Percentiles rank a stretch among this genome's conserved stretches.
Conservation (phyloP, 2,888 invertebrate genomes). For the Plebejus anna region DNA sequence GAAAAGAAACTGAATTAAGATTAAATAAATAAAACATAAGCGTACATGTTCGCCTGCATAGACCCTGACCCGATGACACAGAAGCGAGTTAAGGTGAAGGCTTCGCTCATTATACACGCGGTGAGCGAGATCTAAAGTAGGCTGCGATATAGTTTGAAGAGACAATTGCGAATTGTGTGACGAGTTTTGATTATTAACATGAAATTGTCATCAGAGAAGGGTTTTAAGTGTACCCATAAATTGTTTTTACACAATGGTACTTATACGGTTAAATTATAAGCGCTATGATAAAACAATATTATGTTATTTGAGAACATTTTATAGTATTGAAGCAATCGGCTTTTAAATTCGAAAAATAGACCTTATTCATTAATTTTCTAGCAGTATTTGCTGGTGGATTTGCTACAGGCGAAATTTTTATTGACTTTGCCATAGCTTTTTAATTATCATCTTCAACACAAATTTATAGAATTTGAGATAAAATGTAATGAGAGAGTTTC, state of each 20-base stretch:
- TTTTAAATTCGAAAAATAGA: too few relatives aligned
- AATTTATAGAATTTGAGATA: too few relatives aligned
- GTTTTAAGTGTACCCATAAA: background rate
- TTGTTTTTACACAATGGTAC: background rate
- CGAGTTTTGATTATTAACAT: background rate
- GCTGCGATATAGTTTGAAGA: conserved; percentile 11
- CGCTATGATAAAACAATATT: background rate
- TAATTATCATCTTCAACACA: too few relatives aligned
- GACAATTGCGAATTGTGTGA: conserved; percentile 3
- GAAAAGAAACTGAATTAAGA: conserved; percentile 29
- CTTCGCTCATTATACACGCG: conserved; percentile 17
- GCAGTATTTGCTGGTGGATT: too few relatives aligned
- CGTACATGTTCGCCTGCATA: conserved; percentile 15
- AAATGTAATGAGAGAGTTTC: too few relatives aligned
- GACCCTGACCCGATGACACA: conserved; percentile 24
- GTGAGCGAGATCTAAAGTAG: conserved; percentile 12
- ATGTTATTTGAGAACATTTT: too few relatives aligned
- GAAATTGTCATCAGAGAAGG: background rate
- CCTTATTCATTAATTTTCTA: too few relatives aligned
- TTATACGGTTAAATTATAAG: background rate
- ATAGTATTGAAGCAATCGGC: too few relatives aligned
- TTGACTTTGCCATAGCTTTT: too few relatives aligned
- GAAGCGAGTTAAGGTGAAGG: conserved; percentile 22
- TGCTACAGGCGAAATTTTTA: too few relatives aligned
- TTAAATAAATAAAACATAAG: conserved; percentile 25